These are phyloP conservation scores for Melipona beecheii DNA, from an alignment of 2,888 invertebrate genomes.

Conservation along the genomic window DNA sequence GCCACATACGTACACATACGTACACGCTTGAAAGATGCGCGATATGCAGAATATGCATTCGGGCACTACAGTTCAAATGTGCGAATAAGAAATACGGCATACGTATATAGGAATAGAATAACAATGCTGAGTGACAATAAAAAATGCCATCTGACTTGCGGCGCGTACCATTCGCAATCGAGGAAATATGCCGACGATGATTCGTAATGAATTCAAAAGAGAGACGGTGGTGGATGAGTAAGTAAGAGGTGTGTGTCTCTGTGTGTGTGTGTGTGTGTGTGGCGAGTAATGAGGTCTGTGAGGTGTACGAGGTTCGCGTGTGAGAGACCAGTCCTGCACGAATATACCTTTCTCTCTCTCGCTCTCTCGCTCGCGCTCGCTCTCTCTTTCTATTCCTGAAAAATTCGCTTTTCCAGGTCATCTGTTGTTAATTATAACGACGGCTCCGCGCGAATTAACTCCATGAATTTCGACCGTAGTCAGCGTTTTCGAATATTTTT, in stretches of 20 bases:
- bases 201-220: conserved; percentile 36
- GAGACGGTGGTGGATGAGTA: conserved; percentile 11
- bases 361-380: no score
- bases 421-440: neutral
- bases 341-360: conserved; percentile 28
- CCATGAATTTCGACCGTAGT: neutral
- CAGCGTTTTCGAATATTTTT: conserved; percentile 1
- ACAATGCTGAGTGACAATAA: conserved; percentile 58
- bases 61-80: conserved; percentile 66
- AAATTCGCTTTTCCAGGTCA: neutral
- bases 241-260: no score
- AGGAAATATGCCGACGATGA: conserved; percentile 30
- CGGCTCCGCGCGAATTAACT: neutral
- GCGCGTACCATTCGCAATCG: conserved; percentile 39
- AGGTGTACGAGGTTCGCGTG: conserved; percentile 18
- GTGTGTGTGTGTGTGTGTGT: neutral
- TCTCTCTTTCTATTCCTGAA: neutral
- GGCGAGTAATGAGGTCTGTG: conserved; percentile 18
- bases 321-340: conserved; percentile 43
- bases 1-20: conserved; percentile 42
- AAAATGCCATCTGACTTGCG: conserved; percentile 49
- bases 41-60: conserved; percentile 68
- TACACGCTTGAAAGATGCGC: conserved; percentile 63
- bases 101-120: conserved; percentile 51
- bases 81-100: conserved; percentile 65